Base-by-base conservation (phyloP, 2,797 vertebrate species). In the Notolabrus celidotus region DNA sequence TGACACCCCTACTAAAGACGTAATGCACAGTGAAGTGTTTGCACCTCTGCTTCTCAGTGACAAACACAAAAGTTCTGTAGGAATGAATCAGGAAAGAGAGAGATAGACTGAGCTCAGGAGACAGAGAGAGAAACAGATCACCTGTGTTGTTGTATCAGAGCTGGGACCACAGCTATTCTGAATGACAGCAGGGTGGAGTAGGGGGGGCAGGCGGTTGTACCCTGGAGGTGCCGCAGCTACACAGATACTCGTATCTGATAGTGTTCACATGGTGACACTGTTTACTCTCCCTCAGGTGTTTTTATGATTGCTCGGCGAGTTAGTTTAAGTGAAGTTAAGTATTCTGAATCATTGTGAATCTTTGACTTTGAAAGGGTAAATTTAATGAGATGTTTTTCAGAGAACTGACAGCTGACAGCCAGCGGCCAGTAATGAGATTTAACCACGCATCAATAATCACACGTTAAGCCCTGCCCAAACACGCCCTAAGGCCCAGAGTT, bases 381-480 rank as follows among this genome's bases (percentile, higher is more conserved):
- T 84, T 71, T 80, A 82, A 83, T 58, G 83, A 53, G 60, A 71
- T 11, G 14, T 67, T 70, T 62, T 74, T 64, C 45, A 17, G 60
- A 55, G 67, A 65, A 56, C 34, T 66, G 78, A 75, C 67, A 69
- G 72, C 60, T 79, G 74, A 63, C 77, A 70, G 73, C 72, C 61
- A 74, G 73, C 31, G 74, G 69, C 55, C 54, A 67, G 58, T 81
- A 60, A 84, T 69, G 61, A 62, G 64, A 70, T 83, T 74, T 57
- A 38, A 74, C 50, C 74, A 78, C 14, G 55, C 84, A 71, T 77
- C 67, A 76, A 77, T 76, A 67, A 78, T 74, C 70, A 67, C 58
- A 62, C 82, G 77, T 77, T 82, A 74, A n/a, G n/a, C n/a, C n/a
- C n/a, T 70, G 43, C 29, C 66, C 6, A 55, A 83, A 78, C 52